Percentiles rank a stretch among this genome's conserved stretches.
Conservation (phyloP, 1,140 invertebrate species). For the Alviniconcha marisindica region DNA sequence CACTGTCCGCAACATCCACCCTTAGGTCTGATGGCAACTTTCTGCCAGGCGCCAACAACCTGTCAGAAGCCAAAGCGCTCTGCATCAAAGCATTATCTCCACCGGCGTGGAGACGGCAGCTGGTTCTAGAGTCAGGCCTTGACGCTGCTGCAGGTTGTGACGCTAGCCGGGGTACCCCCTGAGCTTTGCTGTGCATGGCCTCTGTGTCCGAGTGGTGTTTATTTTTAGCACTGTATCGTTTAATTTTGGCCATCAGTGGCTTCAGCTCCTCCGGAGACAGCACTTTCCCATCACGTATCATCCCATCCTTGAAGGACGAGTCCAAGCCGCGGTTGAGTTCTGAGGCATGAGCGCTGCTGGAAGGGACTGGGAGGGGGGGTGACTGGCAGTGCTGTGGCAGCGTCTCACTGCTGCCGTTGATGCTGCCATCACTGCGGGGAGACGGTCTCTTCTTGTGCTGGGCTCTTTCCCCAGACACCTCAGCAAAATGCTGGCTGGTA, state of each 20-base stretch:
- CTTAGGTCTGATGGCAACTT: too few species aligned
- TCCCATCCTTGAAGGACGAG: background rate
- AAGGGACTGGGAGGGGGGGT: background rate
- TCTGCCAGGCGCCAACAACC: too few species aligned
- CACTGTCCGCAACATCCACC: too few species aligned
- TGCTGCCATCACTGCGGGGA: background rate
- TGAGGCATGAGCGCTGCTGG: background rate
- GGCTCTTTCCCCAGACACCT: background rate
- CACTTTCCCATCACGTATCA: background rate
- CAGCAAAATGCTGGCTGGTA: background rate
- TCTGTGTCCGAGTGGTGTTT: constrained; percentile 10
- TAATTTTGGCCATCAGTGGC: background rate
- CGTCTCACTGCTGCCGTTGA: background rate
- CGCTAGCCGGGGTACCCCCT: background rate
- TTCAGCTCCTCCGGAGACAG: background rate
- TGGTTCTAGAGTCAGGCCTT: background rate
- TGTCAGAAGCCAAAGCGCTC: too few species aligned
- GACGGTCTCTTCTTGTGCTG: background rate
- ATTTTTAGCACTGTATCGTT: background rate
- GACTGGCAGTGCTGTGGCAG: too few species aligned
- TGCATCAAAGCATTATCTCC: too few species aligned
- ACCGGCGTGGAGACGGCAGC: background rate
- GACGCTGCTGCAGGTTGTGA: background rate
- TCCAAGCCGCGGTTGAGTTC: too few species aligned
- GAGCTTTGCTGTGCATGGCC: background rate